Percentiles rank a stretch among this genome's conserved stretches.
Conservation (phyloP, 1,140 invertebrate genomes). For the Zaprionus ghesquierei region DNA sequence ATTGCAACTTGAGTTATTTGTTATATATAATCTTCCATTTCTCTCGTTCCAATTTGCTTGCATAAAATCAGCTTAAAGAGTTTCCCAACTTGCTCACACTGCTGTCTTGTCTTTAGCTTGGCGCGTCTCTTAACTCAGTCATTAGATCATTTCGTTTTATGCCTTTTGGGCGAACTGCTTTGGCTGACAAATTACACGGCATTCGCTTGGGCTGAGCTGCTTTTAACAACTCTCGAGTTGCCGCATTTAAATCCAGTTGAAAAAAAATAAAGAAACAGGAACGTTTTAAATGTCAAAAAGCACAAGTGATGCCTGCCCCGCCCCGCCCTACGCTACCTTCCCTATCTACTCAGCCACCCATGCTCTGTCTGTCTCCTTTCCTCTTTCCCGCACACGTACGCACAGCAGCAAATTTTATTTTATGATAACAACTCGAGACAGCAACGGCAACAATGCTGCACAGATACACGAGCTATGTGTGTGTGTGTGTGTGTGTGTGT, state of each 20-base stretch:
- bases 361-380: background rate
- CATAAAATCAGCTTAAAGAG: background rate
- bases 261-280: background rate
- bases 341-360: background rate
- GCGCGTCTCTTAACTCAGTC: conserved; percentile 2
- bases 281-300: conserved; percentile 44
- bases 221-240: conserved; percentile 41
- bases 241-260: conserved; percentile 42
- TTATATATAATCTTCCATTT: background rate
- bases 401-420: conserved; percentile 54
- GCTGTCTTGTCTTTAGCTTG: background rate
- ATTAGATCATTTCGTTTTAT: conserved; percentile 28
- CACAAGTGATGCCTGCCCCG: conserved; percentile 21
- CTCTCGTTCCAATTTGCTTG: background rate
- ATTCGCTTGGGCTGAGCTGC: conserved; percentile 22
- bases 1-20: too few relatives aligned
- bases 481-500: conserved; percentile 34
- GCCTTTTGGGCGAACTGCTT: conserved; percentile 20
- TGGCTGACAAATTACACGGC: conserved; percentile 45
- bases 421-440: conserved; percentile 47
- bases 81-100: background rate
- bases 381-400: conserved; percentile 29
- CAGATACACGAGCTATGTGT: background rate
- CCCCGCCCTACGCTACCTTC: background rate
- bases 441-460: conserved; percentile 19